Base-by-base conservation (phyloP, 2,113 vertebrate genomes). In the Eubucco bourcierii region DNA sequence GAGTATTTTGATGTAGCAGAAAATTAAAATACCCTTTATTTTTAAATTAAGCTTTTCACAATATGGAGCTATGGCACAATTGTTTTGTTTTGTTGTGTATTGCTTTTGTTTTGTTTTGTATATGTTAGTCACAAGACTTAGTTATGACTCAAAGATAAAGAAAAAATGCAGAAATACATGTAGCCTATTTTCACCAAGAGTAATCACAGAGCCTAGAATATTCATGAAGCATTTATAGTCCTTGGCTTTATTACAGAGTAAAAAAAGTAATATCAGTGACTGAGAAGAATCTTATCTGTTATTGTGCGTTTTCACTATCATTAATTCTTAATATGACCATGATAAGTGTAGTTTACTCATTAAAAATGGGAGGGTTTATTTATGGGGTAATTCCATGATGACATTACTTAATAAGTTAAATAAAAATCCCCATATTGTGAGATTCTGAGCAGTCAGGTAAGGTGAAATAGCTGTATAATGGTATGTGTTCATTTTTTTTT, bases 321-420 rank as follows among this genome's bases (percentile, higher is more conserved):
- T 94, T 88, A 83, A 61, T 94, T 85, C 61, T 83, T 85, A 85
- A 79, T 88, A 68, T 41, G 63, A 88, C 78, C 72, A 15, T 50
- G 56, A 72, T 75, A 61, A 16, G 47, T 89, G 31, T 88, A 31
- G 60, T 89, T 85, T 93, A 61, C 58, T 77, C 64, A 56, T 87
- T 87, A 85, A 91, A 87, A 75, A 63, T 39, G 41, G 15, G 25
- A 7, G 6, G 4, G 0, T 64, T 88, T 77, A 58, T 82, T 94
- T 82, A 91, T 78, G 44, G 47, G 7, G 6, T 58, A 61, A 47
- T 87, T 90, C 61, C 76, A 4, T 91, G 5, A 1, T 34, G 80
- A 15, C 56, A 78, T 92, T 87, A 53, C 75, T 84, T 87, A 46
- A 29, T 58, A 81, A 81, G 75, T 90, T 64, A 80, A 92, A 85